phyloP scores from a whole-genome alignment of 2,113 vertebrate species.

The Fukomys damarensis region DNA sequence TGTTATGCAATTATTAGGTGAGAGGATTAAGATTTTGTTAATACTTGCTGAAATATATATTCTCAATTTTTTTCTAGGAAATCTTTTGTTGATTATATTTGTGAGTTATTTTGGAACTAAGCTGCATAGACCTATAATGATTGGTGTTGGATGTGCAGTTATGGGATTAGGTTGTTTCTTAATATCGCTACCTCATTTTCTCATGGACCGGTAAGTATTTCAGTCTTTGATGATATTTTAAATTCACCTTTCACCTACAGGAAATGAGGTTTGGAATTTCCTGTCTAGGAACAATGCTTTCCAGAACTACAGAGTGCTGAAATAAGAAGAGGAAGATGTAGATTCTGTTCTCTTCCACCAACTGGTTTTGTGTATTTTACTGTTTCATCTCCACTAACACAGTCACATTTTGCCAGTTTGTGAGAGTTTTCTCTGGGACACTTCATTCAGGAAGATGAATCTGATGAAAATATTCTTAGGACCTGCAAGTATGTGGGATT shows the following conservation, averaged over 20 bases:
- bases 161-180: constrained; percentile 94
- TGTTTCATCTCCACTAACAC: not conserved
- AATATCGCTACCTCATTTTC: constrained; percentile 95
- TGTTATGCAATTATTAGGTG: not conserved
- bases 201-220: constrained; percentile 91
- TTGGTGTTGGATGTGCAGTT: constrained; percentile 91
- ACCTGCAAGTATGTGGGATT: not conserved
- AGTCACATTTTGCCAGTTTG: not conserved
- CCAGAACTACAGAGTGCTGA: rapidly evolving
- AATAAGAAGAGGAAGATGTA: not conserved
- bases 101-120: constrained; percentile 97
- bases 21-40: not conserved
- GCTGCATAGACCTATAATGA: constrained; percentile 94
- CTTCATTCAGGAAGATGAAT: not conserved
- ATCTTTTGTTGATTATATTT: constrained; percentile 93
- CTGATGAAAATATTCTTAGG: not conserved
- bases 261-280: not conserved
- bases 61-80: constrained; percentile 88
- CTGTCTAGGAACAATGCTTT: not conserved
- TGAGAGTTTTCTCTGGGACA: not conserved
- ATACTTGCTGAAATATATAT: not conserved
- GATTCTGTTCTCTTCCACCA: not conserved
- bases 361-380: not conserved
- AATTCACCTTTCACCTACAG: not conserved
- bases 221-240: not conserved